These are phyloP conservation scores for Aramus guarauna DNA, from an alignment of 2,113 vertebrate genomes.

Conservation along the genomic window DNA sequence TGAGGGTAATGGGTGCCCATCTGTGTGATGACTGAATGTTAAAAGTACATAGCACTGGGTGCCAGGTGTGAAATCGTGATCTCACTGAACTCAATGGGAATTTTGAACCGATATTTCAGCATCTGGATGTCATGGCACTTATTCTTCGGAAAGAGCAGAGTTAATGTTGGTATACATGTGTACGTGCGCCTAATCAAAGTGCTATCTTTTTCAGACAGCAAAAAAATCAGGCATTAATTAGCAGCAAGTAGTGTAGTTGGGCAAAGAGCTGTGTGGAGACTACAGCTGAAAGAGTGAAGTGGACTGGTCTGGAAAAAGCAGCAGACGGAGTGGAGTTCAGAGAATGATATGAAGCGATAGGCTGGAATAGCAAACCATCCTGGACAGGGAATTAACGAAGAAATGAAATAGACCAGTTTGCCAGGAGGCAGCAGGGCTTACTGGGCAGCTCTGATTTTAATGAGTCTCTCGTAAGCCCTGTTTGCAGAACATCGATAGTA, in stretches of 20 bases:
- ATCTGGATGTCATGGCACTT: background rate
- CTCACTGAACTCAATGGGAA: background rate
- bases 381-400: background rate
- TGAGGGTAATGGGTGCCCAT: background rate
- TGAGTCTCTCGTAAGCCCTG: background rate
- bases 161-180: background rate
- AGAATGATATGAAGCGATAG: background rate
- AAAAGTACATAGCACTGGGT: background rate
- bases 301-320: background rate
- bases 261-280: conserved; percentile 13
- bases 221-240: conserved; percentile 52
- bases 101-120: background rate
- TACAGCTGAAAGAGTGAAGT: background rate
- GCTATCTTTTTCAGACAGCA: conserved; percentile 7
- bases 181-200: background rate
- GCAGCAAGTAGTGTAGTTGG: background rate
- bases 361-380: background rate
- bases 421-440: conserved; percentile 22
- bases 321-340: background rate
- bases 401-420: background rate
- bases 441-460: conserved; percentile 22
- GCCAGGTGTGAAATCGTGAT: background rate
- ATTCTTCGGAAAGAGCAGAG: background rate
- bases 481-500: background rate
- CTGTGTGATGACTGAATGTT: background rate